Percentiles rank a stretch among this genome's conserved stretches.
phyloP scores from a whole-genome alignment of 2,113 vertebrate genomes.

The Bos indicus region DNA sequence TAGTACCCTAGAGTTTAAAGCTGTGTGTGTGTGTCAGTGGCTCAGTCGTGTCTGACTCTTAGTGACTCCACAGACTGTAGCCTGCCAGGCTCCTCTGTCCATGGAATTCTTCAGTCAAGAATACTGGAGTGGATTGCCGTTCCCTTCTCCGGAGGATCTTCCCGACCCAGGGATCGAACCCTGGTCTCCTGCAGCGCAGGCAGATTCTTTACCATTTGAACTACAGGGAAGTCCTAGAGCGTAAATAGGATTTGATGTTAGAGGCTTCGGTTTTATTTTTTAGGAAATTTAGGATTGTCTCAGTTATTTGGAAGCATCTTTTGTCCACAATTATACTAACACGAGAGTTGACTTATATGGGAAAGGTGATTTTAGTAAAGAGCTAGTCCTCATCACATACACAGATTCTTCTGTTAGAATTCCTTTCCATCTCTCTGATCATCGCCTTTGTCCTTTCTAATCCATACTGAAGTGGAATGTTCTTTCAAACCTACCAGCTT shows the following conservation, averaged over 20 bases:
- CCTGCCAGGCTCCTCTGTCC: neutral
- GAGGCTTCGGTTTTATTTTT: neutral
- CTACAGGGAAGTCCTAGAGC: neutral
- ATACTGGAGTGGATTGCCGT: neutral
- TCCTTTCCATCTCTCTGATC: neutral
- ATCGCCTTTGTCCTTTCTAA: conserved; percentile 39
- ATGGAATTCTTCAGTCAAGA: neutral
- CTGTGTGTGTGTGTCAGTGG: neutral
- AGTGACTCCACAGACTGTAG: neutral
- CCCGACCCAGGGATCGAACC: neutral
- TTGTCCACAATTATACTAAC: neutral
- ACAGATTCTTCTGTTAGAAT: neutral
- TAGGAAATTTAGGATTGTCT: neutral
- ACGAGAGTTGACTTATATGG: neutral
- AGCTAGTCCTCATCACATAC: neutral
- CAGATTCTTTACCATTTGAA: neutral
- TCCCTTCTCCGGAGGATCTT: neutral
- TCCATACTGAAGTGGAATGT: neutral
- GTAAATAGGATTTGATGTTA: neutral
- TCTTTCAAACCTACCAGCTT: neutral
- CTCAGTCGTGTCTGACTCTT: neutral
- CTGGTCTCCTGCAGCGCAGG: neutral
- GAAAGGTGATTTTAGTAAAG: neutral
- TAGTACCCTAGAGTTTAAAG: neutral
- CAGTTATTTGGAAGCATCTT: neutral